Percentiles rank a stretch among this genome's conserved stretches.
Conservation (phyloP, 1,140 invertebrate species). For the Melipona quadrifasciata region DNA sequence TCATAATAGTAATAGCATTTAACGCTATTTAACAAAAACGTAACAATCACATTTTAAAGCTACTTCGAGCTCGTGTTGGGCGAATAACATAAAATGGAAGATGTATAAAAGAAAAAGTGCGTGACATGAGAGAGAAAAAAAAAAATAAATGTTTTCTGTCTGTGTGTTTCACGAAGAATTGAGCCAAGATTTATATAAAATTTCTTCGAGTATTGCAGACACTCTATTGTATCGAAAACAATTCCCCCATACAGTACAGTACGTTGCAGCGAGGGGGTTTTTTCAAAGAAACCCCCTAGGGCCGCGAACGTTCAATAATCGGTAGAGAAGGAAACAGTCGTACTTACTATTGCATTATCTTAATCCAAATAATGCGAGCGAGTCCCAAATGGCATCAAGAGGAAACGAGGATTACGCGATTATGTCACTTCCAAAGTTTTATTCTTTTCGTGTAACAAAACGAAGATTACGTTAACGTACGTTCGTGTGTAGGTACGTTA, state of each 20-base stretch:
- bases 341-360: constrained; percentile 58
- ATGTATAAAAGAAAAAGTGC: neutral
- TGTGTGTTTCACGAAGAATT: neutral
- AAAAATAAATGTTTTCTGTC: neutral
- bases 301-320: constrained; percentile 17
- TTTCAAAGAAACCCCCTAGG: neutral
- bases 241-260: neutral
- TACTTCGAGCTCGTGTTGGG: neutral
- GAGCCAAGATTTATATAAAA: neutral
- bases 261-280: neutral
- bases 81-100: neutral
- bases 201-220: neutral
- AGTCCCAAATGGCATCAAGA: constrained; percentile 34
- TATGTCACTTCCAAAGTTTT: constrained; percentile 32
- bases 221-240: neutral
- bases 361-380: constrained; percentile 62
- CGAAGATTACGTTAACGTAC: constrained; percentile 9
- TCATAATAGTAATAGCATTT: neutral
- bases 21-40: neutral
- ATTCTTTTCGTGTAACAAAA: constrained; percentile 12
- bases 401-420: constrained; percentile 1
- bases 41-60: neutral
- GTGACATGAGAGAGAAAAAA: too few relatives aligned
- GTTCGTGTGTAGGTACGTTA: neutral
- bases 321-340: constrained; percentile 41